These are phyloP conservation scores for Naso thynnoides DNA, from an alignment of 2,797 vertebrate genomes.

Conservation along the genomic window DNA sequence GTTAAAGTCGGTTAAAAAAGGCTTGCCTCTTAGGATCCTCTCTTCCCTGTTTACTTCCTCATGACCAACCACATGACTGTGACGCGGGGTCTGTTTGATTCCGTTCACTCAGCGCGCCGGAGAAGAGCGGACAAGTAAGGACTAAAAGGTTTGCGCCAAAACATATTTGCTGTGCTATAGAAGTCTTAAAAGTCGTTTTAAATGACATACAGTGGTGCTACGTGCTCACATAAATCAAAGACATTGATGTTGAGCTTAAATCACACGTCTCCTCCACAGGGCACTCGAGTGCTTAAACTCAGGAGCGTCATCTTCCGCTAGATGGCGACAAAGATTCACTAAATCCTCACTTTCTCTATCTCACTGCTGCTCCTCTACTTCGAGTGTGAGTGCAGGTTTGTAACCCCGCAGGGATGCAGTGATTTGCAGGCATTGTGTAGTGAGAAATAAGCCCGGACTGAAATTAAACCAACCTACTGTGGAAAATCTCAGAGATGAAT, in stretches of 20 bases:
- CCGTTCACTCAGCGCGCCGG: not conserved
- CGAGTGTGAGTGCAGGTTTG: constrained; percentile 22
- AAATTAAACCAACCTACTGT: constrained; percentile 53
- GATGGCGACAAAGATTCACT: constrained; percentile 80
- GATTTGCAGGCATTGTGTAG: constrained; percentile 23
- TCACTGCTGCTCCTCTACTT: not conserved
- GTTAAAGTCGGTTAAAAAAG: not conserved
- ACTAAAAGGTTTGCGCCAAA: not conserved
- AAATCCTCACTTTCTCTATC: fast-evolving
- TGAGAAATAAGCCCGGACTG: constrained; percentile 32
- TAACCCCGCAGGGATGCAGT: constrained; percentile 39
- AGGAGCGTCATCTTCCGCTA: constrained; percentile 30
- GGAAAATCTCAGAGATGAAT: constrained; percentile 34
- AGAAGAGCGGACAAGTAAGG: constrained; percentile 11
- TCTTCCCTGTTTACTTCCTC: constrained; percentile 80
- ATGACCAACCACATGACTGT: constrained; percentile 78
- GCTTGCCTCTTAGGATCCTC: constrained; percentile 25
- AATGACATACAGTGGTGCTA: too few species aligned
- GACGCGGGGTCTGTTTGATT: constrained; percentile 62
- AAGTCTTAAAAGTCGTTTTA: not conserved
- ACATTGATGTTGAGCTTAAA: not conserved
- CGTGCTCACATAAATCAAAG: not conserved
- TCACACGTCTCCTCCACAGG: too few species aligned
- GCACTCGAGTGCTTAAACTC: not conserved
- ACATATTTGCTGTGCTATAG: too few species aligned